These are phyloP conservation scores for Microcebus tavaratra DNA, from an alignment of 2,113 vertebrate genomes.

Conservation along the genomic window DNA sequence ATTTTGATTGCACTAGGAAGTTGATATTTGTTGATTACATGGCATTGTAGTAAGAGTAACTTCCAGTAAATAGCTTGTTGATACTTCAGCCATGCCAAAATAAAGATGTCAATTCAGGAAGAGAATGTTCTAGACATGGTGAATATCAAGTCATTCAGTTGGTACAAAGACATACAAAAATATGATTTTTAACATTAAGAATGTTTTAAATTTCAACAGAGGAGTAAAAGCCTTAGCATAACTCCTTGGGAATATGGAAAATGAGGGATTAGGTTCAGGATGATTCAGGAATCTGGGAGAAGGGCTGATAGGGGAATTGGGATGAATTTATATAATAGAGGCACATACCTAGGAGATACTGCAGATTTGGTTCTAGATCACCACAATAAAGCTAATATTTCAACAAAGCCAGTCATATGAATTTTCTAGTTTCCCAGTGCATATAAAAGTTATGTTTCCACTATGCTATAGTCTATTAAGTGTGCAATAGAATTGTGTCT, in stretches of 20 bases:
- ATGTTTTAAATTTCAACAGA: background rate
- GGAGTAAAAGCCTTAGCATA: background rate
- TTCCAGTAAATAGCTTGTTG: background rate
- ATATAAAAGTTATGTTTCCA: background rate
- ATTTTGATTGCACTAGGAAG: background rate
- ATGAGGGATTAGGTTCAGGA: background rate
- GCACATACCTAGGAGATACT: background rate
- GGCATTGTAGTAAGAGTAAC: background rate
- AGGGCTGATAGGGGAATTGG: background rate
- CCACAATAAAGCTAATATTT: background rate
- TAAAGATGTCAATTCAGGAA: background rate
- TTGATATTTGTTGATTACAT: background rate
- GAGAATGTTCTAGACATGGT: background rate
- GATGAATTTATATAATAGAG: background rate
- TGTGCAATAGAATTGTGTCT: background rate
- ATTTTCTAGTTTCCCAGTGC: background rate
- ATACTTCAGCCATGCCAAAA: background rate
- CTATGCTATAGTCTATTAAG: background rate
- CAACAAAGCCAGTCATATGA: background rate
- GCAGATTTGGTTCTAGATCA: background rate
- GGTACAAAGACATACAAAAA: background rate
- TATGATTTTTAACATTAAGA: background rate
- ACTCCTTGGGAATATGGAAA: background rate
- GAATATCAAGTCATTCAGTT: background rate
- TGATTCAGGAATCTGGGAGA: background rate